Conservation (phyloP, 37 sponge, comb jelly and placozoan species). For the Agelas oroides region DNA sequence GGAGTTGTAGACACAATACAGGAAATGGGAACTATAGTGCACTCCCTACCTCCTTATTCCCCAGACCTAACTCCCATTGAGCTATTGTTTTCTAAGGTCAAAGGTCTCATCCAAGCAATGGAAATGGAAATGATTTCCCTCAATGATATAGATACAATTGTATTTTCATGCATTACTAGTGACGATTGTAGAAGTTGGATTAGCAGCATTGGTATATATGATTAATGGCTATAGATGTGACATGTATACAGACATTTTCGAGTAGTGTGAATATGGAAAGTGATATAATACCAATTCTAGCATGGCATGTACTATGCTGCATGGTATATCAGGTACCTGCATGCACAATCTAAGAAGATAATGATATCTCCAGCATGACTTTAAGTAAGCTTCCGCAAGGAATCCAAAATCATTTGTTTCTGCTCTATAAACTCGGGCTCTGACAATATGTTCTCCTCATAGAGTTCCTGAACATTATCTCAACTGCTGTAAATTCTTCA, state of each 20-base stretch:
- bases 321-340: too few relatives aligned
- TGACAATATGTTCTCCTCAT: background rate
- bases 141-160: slow-evolving; percentile 36
- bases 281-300: too few relatives aligned
- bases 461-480: slow-evolving; percentile 1
- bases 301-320: too few relatives aligned
- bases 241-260: too few relatives aligned
- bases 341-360: too few relatives aligned
- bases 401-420: background rate
- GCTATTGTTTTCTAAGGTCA: slow-evolving; percentile 36
- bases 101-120: slow-evolving; percentile 20
- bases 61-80: slow-evolving; percentile 55
- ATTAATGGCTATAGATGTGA: too few relatives aligned
- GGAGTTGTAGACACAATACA: slow-evolving; percentile 16
- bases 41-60: slow-evolving; percentile 42
- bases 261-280: too few relatives aligned
- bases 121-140: background rate
- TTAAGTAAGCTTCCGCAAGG: background rate
- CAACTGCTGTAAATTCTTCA: too few relatives aligned
- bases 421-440: slow-evolving; percentile 5
- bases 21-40: slow-evolving; percentile 24
- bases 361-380: too few relatives aligned
- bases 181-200: slow-evolving; percentile 20
- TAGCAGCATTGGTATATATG: background rate
- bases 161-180: slow-evolving; percentile 26